Base-by-base conservation (phyloP, 2,113 vertebrate species). In the Tragelaphus strepsiceros region DNA sequence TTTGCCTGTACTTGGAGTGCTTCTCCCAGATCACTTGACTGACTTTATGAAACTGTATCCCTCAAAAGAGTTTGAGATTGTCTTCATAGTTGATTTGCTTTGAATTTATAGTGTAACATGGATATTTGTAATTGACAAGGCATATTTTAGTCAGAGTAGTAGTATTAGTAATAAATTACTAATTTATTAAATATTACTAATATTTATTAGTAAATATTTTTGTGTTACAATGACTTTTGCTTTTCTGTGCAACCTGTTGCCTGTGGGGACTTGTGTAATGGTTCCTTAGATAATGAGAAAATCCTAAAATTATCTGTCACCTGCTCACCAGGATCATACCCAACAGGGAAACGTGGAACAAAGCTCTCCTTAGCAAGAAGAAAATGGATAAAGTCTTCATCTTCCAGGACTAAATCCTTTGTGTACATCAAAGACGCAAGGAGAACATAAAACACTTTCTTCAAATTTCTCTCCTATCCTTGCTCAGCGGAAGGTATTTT, bases 381-480 rank as follows among this genome's bases (percentile, higher is more conserved):
- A 94, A 90, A 77, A 90, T 0, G 14, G 93, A 88, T 87, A 26
- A 93, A n/a, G 46, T 94, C 88, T 96, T 97, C 56, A 95, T 97
- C 93, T 95, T 96, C 85, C 15, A 94, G 77, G 85, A 39, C 64
- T 51, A 84, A 94, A 88, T 90, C 91, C 64, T 97, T 78, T 97
- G 84, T 94, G 87, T 61, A 86, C 82, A 97, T 97, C 97, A 96
- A 97, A 97, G 93, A 80, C 3, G 5, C 59, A 64, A 97, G 62
- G 56, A 89, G 93, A 91, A 91, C 88, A 96, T 96, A 78, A 96
- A 96, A 96, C 91, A 74, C 46, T 58, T 56, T 97, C 90, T 94
- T 94, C 93, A 96, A 56, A 71, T 96, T 95, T 97, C 32, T 95
- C 91, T 84, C 67, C 74, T 10, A 30, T 54, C 49, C 89, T 82